Evolutionary conservation across 2,113 vertebrate genomes (phyloP).

Genomic region (Myotis davidii): DNA sequence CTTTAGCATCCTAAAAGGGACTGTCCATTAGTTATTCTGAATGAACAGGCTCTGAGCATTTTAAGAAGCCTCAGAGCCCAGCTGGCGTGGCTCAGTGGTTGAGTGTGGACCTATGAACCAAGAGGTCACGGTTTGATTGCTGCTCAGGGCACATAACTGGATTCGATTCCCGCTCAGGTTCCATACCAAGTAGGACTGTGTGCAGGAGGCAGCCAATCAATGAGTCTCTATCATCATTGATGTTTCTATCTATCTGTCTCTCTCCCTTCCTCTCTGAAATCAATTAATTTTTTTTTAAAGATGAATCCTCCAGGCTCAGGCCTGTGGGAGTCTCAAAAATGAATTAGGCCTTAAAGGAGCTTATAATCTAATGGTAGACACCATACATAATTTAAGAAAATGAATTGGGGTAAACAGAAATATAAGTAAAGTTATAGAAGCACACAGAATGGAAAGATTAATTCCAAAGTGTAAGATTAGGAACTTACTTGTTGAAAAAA

Average conservation of each 20-base stretch:
- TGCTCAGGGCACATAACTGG: too few relatives aligned
- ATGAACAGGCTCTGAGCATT: background rate
- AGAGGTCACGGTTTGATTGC: too few relatives aligned
- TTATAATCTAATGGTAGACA: background rate
- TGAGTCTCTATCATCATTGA: too few relatives aligned
- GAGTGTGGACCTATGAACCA: too few relatives aligned
- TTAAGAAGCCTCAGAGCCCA: conserved; percentile 4
- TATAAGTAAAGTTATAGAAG: background rate
- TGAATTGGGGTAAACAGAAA: background rate
- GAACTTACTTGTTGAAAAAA: conserved; percentile 1
- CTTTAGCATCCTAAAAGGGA: background rate
- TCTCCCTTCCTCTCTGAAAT: too few relatives aligned
- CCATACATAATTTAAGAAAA: background rate
- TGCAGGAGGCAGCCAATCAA: too few relatives aligned
- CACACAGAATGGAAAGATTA: background rate
- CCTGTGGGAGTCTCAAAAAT: background rate
- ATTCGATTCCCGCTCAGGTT: too few relatives aligned
- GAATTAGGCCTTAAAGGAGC: background rate
- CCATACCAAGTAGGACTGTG: too few relatives aligned
- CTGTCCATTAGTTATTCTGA: background rate
- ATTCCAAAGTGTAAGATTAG: background rate
- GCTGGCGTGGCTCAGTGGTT: too few relatives aligned
- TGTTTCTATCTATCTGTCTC: too few relatives aligned
- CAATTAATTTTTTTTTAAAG: too few relatives aligned
- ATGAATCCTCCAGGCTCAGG: background rate